Percentiles rank a stretch among this genome's conserved stretches.
phyloP scores from a whole-genome alignment of 2,888 invertebrate genomes.

The Tridacna gigas region DNA sequence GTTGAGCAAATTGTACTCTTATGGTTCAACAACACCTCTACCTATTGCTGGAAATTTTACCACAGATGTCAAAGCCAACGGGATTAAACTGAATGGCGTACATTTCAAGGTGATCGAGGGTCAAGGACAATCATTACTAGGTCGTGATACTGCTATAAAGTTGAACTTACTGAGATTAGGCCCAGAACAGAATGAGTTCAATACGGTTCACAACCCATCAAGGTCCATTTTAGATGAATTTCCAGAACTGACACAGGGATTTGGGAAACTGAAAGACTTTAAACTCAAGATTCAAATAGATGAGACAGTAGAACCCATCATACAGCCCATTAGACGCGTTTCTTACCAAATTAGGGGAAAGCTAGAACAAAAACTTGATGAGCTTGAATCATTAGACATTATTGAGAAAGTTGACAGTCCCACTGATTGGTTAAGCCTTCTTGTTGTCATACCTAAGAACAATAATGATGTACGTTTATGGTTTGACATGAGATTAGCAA shows the following conservation, averaged over 20 bases:
- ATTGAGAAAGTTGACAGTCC: slow-evolving; percentile 67
- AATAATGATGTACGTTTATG: slow-evolving; percentile 28
- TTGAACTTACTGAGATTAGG: not conserved
- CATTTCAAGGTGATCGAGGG: slow-evolving; percentile 15
- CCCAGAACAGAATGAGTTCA: not conserved
- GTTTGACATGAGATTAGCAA: slow-evolving; percentile 48
- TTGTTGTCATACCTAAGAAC: slow-evolving; percentile 63
- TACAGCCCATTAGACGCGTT: slow-evolving; percentile 32
- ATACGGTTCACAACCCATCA: not conserved
- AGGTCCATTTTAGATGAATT: not conserved
- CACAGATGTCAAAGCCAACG: not conserved
- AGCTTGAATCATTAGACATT: slow-evolving; percentile 54
- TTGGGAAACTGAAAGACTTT: slow-evolving; percentile 51
- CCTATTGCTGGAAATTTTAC: not conserved
- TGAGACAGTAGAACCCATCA: slow-evolving; percentile 42
- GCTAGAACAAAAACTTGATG: slow-evolving; percentile 47
- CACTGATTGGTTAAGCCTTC: slow-evolving; percentile 60
- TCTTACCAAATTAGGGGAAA: slow-evolving; percentile 46
- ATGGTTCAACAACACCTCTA: not conserved
- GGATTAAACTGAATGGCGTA: not conserved
- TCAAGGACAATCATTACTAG: slow-evolving; percentile 10
- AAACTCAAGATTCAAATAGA: slow-evolving; percentile 39
- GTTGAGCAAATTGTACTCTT: not conserved
- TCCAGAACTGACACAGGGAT: slow-evolving; percentile 29
- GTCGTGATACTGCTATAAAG: not conserved